These are phyloP conservation scores for Pygmarrhopalites habei DNA, from an alignment of 1,140 invertebrate species.

Conservation along the genomic window DNA sequence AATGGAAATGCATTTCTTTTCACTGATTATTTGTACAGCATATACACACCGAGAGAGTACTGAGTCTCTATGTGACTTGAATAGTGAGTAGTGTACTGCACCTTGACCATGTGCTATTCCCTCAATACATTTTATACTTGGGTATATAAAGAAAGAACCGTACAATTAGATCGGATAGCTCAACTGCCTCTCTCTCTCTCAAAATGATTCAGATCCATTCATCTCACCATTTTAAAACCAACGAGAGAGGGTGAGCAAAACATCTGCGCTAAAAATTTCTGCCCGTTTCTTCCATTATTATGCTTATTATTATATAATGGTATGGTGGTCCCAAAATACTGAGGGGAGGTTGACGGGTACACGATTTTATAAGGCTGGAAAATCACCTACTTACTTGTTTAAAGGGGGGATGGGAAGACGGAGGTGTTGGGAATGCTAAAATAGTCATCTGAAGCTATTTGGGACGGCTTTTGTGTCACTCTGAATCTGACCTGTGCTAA, in stretches of 20 bases:
- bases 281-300: conserved; percentile 3
- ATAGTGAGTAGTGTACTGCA: too few relatives aligned
- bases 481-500: too few relatives aligned
- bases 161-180: neutral
- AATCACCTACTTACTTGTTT: too few relatives aligned
- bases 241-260: too few relatives aligned
- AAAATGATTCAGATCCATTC: conserved; percentile 3
- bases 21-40: neutral
- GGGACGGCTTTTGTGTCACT: too few relatives aligned
- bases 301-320: neutral
- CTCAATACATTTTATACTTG: too few relatives aligned
- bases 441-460: too few relatives aligned
- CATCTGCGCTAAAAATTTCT: too few relatives aligned
- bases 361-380: too few relatives aligned
- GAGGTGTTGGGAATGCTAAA: too few relatives aligned
- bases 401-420: too few relatives aligned
- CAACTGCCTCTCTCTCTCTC: neutral
- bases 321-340: neutral
- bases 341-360: neutral
- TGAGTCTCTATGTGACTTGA: neutral
- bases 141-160: too few relatives aligned
- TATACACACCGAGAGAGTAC: neutral
- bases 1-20: conserved; percentile 1
- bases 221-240: neutral
- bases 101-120: neutral